Conservation (phyloP, 2,888 invertebrate species). For the Isoperla grammatica region DNA sequence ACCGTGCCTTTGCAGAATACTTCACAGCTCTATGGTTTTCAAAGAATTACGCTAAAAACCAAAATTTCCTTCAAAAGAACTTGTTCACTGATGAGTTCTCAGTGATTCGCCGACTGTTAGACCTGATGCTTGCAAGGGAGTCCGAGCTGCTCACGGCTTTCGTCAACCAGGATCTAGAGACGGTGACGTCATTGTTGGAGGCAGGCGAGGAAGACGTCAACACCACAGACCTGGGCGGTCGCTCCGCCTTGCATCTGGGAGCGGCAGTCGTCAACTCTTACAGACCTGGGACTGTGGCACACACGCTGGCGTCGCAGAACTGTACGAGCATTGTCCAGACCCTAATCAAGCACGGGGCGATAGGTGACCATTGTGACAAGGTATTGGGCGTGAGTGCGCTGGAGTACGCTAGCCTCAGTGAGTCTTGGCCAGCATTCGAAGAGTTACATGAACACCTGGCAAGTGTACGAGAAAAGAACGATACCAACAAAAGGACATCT, state of each 20-base stretch:
- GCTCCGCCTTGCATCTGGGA: conserved; percentile 21
- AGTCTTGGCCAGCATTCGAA: too few relatives aligned
- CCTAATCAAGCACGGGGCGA: too few relatives aligned
- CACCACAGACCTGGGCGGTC: conserved; percentile 17
- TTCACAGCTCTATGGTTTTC: conserved; percentile 24
- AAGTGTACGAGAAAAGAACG: too few relatives aligned
- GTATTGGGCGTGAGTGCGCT: too few relatives aligned
- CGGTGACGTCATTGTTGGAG: neutral
- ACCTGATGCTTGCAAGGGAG: conserved; percentile 16
- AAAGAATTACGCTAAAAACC: conserved; percentile 6
- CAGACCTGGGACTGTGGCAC: too few relatives aligned
- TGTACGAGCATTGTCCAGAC: too few relatives aligned
- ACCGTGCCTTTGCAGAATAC: conserved; percentile 25
- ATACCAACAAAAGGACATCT: too few relatives aligned
- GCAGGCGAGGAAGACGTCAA: conserved; percentile 8
- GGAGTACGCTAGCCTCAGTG: too few relatives aligned
- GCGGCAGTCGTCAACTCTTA: neutral
- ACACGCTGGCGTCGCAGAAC: too few relatives aligned
- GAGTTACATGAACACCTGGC: too few relatives aligned
- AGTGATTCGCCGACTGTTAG: conserved; percentile 20
- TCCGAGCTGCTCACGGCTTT: conserved; percentile 17
- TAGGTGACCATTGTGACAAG: too few relatives aligned
- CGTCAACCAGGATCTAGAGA: conserved; percentile 8
- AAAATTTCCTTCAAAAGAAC: conserved; percentile 4
- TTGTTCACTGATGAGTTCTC: conserved; percentile 8